These are phyloP conservation scores for Drosophila lacteicornis DNA, from an alignment of 1,140 invertebrate species.

Conservation along the genomic window DNA sequence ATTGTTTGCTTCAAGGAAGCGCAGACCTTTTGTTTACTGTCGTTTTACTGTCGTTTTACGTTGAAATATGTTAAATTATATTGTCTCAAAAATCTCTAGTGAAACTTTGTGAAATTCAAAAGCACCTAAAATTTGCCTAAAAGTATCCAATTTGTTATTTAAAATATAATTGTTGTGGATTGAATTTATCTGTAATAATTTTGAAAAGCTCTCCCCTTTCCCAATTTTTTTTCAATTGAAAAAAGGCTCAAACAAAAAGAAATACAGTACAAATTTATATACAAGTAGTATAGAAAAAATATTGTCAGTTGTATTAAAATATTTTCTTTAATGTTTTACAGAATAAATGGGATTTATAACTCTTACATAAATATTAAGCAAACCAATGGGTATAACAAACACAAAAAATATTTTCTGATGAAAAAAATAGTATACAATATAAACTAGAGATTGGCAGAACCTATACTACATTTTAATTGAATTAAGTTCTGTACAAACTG, in stretches of 20 bases:
- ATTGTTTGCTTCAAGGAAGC: neutral
- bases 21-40: neutral
- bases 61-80: neutral
- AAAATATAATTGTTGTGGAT: neutral
- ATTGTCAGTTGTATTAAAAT: neutral
- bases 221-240: too few species aligned
- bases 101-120: too few species aligned
- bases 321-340: neutral
- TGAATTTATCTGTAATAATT: neutral
- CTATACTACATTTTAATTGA: neutral
- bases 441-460: too few species aligned
- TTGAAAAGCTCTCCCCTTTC: neutral
- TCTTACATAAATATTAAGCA: neutral
- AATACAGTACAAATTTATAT: too few species aligned
- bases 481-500: neutral
- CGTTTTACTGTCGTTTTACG: neutral
- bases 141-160: too few species aligned
- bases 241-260: too few species aligned
- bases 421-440: too few species aligned
- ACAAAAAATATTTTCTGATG: neutral
- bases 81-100: neutral
- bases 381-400: neutral
- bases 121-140: too few species aligned
- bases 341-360: neutral
- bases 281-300: neutral